A percentile compares a stretch with the other conserved stretches of the same genome.
These are phyloP conservation scores for Thereva unica DNA, from an alignment of 2,888 invertebrate species.

Conservation along the genomic window DNA sequence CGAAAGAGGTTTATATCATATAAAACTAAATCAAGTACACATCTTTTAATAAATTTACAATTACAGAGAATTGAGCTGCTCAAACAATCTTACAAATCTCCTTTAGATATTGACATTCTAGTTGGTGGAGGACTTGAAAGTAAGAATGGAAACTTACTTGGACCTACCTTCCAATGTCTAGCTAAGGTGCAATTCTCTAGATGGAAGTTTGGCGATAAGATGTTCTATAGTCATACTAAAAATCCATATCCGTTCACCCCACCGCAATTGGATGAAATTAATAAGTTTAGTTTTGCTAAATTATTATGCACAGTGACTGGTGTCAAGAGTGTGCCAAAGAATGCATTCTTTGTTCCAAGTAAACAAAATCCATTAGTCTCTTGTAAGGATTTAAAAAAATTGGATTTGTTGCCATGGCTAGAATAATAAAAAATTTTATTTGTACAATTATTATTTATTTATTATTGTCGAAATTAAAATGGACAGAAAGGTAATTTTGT, in stretches of 20 bases:
- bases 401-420: constrained; percentile 65
- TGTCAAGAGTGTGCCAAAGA: constrained; percentile 58
- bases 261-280: constrained; percentile 67
- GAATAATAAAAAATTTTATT: constrained; percentile 46
- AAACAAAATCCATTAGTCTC: constrained; percentile 5
- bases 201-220: constrained; percentile 69
- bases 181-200: constrained; percentile 73
- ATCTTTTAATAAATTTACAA: constrained; percentile 4
- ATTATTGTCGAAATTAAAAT: neutral
- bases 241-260: constrained; percentile 17
- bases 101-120: constrained; percentile 74
- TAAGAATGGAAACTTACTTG: constrained; percentile 66
- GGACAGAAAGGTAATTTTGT: neutral
- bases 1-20: constrained; percentile 56
- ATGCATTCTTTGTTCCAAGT: constrained; percentile 17
- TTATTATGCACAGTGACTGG: constrained; percentile 71
- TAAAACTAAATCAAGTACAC: neutral
- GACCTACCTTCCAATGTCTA: constrained; percentile 73
- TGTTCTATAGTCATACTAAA: constrained; percentile 70
- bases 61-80: constrained; percentile 63
- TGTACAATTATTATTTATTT: neutral
- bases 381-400: constrained; percentile 50
- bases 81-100: constrained; percentile 48
- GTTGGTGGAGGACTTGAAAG: constrained; percentile 72
- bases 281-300: constrained; percentile 66